phyloP scores from a whole-genome alignment of 64 coral and sea anemone species.

The Trachythela sp. region DNA sequence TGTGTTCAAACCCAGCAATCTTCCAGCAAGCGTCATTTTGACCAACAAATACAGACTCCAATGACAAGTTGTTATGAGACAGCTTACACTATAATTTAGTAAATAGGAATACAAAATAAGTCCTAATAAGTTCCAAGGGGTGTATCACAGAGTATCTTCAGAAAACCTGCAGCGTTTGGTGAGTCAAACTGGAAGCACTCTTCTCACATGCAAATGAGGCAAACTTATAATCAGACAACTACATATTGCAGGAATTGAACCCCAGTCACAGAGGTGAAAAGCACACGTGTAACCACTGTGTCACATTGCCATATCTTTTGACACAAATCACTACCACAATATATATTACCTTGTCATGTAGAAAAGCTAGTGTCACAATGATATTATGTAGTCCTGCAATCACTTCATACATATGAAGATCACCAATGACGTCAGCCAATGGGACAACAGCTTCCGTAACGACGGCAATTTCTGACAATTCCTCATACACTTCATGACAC shows the following conservation, averaged over 20 bases:
- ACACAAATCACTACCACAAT: too few relatives aligned
- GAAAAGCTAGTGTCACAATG: slow-evolving; percentile 74
- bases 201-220: too few relatives aligned
- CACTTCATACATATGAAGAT: slow-evolving; percentile 63
- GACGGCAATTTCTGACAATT: slow-evolving; percentile 64
- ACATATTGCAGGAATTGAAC: too few relatives aligned
- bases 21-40: slow-evolving; percentile 80
- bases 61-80: slow-evolving; percentile 79
- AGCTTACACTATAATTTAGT: slow-evolving; percentile 59
- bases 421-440: slow-evolving; percentile 58
- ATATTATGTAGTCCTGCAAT: slow-evolving; percentile 82
- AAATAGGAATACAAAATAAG: background rate
- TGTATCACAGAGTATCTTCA: too few relatives aligned
- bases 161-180: too few relatives aligned
- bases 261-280: too few relatives aligned
- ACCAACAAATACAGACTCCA: slow-evolving; percentile 81
- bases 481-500: slow-evolving; percentile 65
- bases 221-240: too few relatives aligned
- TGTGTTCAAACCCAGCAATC: slow-evolving; percentile 79
- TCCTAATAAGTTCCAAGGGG: too few relatives aligned
- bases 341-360: slow-evolving; percentile 83
- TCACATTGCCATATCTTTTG: too few relatives aligned
- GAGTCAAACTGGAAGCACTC: too few relatives aligned
- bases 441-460: slow-evolving; percentile 80
- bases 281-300: too few relatives aligned